phyloP scores from a whole-genome alignment of 2,888 invertebrate species.

The Bombylius discolor region DNA sequence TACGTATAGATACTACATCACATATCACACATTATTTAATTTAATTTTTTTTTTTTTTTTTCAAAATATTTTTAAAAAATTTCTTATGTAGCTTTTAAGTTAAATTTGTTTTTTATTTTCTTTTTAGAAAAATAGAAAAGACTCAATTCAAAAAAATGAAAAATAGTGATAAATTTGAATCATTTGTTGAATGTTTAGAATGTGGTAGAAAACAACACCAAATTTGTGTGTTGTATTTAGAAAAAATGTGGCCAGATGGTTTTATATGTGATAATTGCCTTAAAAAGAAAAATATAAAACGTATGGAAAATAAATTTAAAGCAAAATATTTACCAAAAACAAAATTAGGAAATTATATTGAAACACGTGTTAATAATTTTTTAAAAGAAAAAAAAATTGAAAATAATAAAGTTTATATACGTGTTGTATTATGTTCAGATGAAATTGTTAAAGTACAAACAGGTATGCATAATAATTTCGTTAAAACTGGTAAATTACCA shows the following conservation, averaged over 20 bases:
- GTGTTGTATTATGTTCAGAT: conserved; percentile 95
- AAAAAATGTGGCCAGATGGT: conserved; percentile 90
- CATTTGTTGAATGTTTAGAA: conserved; percentile 89
- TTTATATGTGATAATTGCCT: conserved; percentile 92
- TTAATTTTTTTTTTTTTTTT: no score
- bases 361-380: conserved; percentile 94
- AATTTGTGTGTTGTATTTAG: conserved; percentile 94
- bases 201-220: conserved; percentile 96
- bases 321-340: conserved; percentile 90
- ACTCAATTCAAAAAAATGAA: conserved; percentile 96
- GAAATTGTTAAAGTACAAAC: conserved; percentile 98
- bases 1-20: no score
- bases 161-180: conserved; percentile 96
- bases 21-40: no score
- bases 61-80: no score
- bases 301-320: conserved; percentile 95
- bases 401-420: conserved; percentile 93
- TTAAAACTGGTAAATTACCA: conserved; percentile 73
- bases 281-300: conserved; percentile 77
- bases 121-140: conserved; percentile 80
- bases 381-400: conserved; percentile 94
- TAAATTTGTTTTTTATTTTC: no score
- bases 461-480: conserved; percentile 87
- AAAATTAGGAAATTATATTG: conserved; percentile 92
- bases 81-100: no score